A percentile compares a stretch with the other conserved stretches of the same genome.
These are phyloP conservation scores for Lepidostoma basale DNA, from an alignment of 1,140 invertebrate genomes.

Conservation along the genomic window DNA sequence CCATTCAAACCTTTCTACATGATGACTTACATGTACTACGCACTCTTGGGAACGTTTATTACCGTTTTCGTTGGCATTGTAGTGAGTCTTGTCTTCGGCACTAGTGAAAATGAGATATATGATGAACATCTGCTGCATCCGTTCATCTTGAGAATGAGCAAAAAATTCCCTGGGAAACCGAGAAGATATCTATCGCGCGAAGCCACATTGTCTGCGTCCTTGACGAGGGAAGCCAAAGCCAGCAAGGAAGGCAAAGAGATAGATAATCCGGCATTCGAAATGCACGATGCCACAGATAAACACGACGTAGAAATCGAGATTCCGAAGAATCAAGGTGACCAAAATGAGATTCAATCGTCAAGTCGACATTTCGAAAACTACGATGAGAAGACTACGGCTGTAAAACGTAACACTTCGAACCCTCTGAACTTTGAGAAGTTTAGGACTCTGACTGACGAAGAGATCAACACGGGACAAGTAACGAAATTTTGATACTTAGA, in stretches of 20 bases:
- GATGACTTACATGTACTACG: conserved; percentile 80
- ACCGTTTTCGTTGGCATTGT: conserved; percentile 69
- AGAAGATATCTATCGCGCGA: conserved; percentile 43
- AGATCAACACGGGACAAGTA: conserved; percentile 24
- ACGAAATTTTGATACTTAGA: conserved; percentile 28
- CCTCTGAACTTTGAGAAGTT: conserved; percentile 4
- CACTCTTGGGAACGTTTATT: conserved; percentile 69
- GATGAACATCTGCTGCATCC: conserved; percentile 73
- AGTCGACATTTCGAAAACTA: conserved; percentile 28
- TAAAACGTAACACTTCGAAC: background rate
- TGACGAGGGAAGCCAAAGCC: background rate
- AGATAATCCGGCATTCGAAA: conserved; percentile 31
- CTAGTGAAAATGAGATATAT: conserved; percentile 66
- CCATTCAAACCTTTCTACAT: conserved; percentile 66
- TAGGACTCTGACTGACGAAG: conserved; percentile 27
- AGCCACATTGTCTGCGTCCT: background rate
- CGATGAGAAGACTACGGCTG: background rate
- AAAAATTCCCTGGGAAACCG: conserved; percentile 61
- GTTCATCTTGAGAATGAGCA: conserved; percentile 64
- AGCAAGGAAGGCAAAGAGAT: conserved; percentile 25
- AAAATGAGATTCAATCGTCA: background rate
- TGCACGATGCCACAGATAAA: conserved; percentile 14
- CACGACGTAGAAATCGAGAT: conserved; percentile 26
- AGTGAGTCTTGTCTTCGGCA: conserved; percentile 68
- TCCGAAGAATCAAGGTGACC: background rate